phyloP scores from a whole-genome alignment of 2,113 vertebrate species.

The Eudyptes chrysolophus region DNA sequence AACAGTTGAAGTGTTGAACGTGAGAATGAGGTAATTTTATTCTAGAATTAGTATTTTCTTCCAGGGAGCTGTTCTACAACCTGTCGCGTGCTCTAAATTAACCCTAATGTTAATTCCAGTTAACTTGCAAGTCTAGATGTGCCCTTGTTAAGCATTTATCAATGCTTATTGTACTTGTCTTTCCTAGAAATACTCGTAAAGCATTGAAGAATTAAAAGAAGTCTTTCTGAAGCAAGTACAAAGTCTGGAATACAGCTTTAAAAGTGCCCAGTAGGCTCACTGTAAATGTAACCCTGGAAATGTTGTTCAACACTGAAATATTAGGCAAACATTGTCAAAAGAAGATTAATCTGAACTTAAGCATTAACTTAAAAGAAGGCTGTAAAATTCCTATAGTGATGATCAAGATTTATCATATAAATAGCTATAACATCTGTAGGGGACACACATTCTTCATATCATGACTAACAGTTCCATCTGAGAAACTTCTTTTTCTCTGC shows the following conservation, averaged over 20 bases:
- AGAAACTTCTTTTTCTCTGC: slow-evolving; percentile 49
- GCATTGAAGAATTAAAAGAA: background rate
- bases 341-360: slow-evolving; percentile 67
- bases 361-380: slow-evolving; percentile 64
- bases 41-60: background rate
- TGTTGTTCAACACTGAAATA: slow-evolving; percentile 67
- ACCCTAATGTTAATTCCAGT: background rate
- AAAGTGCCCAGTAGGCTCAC: slow-evolving; percentile 32
- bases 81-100: background rate
- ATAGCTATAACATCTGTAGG: slow-evolving; percentile 73
- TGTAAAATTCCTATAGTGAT: slow-evolving; percentile 47
- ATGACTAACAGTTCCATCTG: slow-evolving; percentile 54
- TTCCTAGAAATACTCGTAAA: slow-evolving; percentile 7
- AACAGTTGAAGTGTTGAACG: background rate
- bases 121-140: background rate
- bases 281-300: slow-evolving; percentile 61
- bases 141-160: slow-evolving; percentile 14
- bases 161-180: background rate
- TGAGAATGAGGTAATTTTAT: slow-evolving; percentile 1
- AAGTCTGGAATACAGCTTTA: slow-evolving; percentile 54
- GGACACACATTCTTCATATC: slow-evolving; percentile 57
- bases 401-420: slow-evolving; percentile 66
- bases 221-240: slow-evolving; percentile 22
- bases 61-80: background rate
- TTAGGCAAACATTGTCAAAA: slow-evolving; percentile 70